These are phyloP conservation scores for Hexactinellida sp. DNA, from an alignment of 37 sponge, comb jelly and placozoan species.

Conservation along the genomic window DNA sequence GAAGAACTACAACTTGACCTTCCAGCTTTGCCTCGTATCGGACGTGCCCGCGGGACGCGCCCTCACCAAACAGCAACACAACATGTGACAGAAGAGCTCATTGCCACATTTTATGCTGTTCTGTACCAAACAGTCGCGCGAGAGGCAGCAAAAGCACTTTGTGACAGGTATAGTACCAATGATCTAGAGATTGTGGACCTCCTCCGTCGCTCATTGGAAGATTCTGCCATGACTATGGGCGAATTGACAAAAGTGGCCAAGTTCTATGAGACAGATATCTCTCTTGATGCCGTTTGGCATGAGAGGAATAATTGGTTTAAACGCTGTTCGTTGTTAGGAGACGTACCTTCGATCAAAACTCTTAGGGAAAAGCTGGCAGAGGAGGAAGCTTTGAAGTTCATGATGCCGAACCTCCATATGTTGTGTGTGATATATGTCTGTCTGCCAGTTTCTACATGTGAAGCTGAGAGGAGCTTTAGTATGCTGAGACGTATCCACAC, in stretches of 20 bases:
- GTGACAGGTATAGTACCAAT: neutral
- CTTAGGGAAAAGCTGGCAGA: neutral
- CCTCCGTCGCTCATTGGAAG: neutral
- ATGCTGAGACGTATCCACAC: neutral
- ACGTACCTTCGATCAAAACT: neutral
- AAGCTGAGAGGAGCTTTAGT: neutral
- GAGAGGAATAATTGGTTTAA: neutral
- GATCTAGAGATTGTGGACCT: neutral
- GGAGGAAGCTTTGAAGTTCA: neutral
- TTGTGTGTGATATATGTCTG: neutral
- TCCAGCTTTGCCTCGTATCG: neutral
- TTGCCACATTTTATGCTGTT: neutral
- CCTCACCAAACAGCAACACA: neutral
- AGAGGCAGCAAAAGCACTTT: neutral
- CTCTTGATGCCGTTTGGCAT: neutral
- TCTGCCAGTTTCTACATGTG: neutral
- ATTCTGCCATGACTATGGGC: neutral
- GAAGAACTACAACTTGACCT: neutral
- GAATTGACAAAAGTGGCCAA: neutral
- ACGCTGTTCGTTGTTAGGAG: neutral
- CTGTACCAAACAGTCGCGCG: neutral
- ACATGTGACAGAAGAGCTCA: neutral
- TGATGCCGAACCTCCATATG: neutral
- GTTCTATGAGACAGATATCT: neutral
- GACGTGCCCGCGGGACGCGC: neutral